Evolutionary conservation across 2,888 invertebrate species (phyloP).

Genomic region (Lordiphosa andalusiaca): DNA sequence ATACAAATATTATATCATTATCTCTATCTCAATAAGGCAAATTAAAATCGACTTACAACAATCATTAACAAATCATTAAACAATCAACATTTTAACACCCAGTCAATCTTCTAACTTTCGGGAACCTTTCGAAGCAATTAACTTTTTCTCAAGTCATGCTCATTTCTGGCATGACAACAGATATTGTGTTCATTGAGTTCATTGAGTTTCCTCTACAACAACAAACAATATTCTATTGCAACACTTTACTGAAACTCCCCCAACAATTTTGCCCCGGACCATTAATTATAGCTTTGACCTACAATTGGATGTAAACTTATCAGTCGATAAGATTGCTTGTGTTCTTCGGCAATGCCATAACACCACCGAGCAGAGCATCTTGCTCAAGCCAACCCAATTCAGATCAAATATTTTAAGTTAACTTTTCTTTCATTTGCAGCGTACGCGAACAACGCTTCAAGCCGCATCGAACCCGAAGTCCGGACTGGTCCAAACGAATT

Average conservation of each 20-base stretch:
- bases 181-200: constrained; percentile 8
- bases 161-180: no score
- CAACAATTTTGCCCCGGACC: neutral
- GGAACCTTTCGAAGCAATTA: constrained; percentile 1
- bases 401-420: no score
- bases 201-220: constrained; percentile 7
- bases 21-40: no score
- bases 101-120: neutral
- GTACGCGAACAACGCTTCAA: constrained; percentile 79
- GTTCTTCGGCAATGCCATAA: neutral
- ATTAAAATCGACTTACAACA: neutral
- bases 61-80: constrained; percentile 2
- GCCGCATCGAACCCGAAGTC: constrained; percentile 78
- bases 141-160: constrained; percentile 17
- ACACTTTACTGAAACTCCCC: constrained; percentile 17
- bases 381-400: no score
- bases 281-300: constrained; percentile 30
- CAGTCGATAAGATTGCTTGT: neutral
- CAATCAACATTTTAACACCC: neutral
- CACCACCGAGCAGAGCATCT: constrained; percentile 11
- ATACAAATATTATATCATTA: no score
- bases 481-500: constrained; percentile 80
- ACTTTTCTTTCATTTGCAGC: constrained; percentile 51
- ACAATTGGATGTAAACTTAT: constrained; percentile 26
- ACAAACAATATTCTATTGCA: constrained; percentile 14